Evolutionary conservation across 2,797 vertebrate species (phyloP), one percentile per base, ranked within the genome.

Genomic region (Amniataba percoides): DNA sequence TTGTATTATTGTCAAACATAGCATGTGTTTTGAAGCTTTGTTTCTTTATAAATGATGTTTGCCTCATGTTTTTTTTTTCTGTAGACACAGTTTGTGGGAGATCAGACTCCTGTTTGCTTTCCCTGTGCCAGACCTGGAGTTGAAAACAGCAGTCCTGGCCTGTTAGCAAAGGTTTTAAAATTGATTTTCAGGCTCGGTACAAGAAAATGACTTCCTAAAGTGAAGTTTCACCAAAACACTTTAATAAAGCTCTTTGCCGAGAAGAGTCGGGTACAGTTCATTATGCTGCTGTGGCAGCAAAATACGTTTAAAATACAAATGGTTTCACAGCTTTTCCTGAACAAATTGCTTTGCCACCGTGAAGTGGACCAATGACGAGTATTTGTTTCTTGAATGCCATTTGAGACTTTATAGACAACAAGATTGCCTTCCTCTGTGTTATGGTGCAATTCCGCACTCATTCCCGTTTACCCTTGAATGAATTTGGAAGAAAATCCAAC

Each of bases 401-500:
- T 83, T 55, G 2, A 48, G 61, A 51, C 40, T 88, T 78, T 70
- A 60, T 60, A 80, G 60, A 74, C 31, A 71, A 72, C 71, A 45
- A 74, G 69, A 72, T 59, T 40, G n/a, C 48, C 34, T 65, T 58
- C 18, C 27, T 81, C 34, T 71, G 52, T 64, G n/a, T 77, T 58
- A 18, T 55, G 58, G 78, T 64, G 53, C 53, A 83, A 23, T 77
- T 82, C 73, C 39, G 45, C 45, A 63, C 59, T 63, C 64, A 25
- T 36, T 74, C 25, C 42, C 27, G 56, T 81, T 79, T 66, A 62
- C 42, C 59, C 51, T 62, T 21, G 23, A 62, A 84, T 67, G 8
- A 69, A 81, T 82, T 62, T 77, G 31, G 46, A 70, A 81, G 48
- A 86, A 84, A 83, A 73, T 46, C 49, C 27, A 59, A 64, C 57